A percentile compares a stretch with the other conserved stretches of the same genome.
Conservation (phyloP, 2,797 vertebrate species). For the Aplochiton taeniatus region DNA sequence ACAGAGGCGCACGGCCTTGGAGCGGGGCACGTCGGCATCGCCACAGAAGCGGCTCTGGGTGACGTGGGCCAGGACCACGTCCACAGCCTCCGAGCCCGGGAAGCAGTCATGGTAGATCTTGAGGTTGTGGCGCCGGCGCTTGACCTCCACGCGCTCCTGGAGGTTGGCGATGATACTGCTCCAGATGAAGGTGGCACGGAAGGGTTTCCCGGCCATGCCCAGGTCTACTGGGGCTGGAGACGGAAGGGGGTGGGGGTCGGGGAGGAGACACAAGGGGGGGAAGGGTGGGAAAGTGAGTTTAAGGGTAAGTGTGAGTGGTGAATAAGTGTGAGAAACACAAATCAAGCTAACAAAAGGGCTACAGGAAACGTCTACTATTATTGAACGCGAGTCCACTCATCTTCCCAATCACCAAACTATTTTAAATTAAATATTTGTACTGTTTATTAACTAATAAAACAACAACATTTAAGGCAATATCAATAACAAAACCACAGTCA, state of each 20-base stretch:
- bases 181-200: slow-evolving; percentile 94
- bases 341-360: background rate
- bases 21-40: slow-evolving; percentile 86
- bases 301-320: background rate
- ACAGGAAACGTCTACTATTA: no score
- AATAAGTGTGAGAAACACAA: background rate
- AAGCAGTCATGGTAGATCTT: slow-evolving; percentile 92
- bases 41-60: slow-evolving; percentile 91
- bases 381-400: no score
- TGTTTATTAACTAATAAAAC: no score
- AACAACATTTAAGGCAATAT: no score
- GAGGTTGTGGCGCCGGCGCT: slow-evolving; percentile 91
- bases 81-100: slow-evolving; percentile 92
- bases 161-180: slow-evolving; percentile 92
- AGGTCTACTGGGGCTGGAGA: slow-evolving; percentile 63
- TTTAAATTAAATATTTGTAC: no score
- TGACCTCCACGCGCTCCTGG: slow-evolving; percentile 89
- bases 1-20: slow-evolving; percentile 91
- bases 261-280: background rate
- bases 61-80: slow-evolving; percentile 89
- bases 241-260: background rate
- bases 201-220: slow-evolving; percentile 90
- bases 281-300: background rate
- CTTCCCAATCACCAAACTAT: no score
- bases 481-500: background rate